phyloP scores from a whole-genome alignment of 1,140 invertebrate species.

The Steinernema khuongi region DNA sequence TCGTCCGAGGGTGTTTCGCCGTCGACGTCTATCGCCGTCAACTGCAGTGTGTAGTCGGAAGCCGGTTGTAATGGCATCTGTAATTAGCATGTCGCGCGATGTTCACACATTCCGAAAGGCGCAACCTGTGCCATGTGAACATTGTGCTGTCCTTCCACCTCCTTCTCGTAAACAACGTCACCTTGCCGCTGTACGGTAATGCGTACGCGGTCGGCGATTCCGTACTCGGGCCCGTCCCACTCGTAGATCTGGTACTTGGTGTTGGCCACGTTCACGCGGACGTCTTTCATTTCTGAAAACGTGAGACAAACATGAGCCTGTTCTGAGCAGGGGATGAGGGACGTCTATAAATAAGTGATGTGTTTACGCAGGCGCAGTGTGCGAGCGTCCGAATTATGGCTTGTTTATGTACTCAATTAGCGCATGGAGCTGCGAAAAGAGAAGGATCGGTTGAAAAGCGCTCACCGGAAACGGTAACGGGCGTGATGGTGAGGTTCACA shows the following conservation, averaged over 20 bases:
- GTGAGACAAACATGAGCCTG: constrained; percentile 1
- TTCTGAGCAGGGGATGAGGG: background rate
- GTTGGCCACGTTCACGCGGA: constrained; percentile 37
- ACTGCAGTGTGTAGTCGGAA: constrained; percentile 13
- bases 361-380: background rate
- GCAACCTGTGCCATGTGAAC: background rate
- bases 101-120: constrained; percentile 1
- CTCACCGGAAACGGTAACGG: constrained; percentile 37
- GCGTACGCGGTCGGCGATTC: constrained; percentile 27
- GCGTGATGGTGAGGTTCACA: constrained; percentile 33
- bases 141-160: constrained; percentile 27
- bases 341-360: constrained; percentile 14
- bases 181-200: constrained; percentile 25
- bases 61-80: background rate
- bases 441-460: background rate
- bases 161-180: constrained; percentile 29
- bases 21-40: constrained; percentile 32
- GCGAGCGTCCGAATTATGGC: background rate
- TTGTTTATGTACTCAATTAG: constrained; percentile 3
- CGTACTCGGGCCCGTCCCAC: constrained; percentile 34
- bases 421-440: background rate
- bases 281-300: constrained; percentile 33
- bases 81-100: constrained; percentile 12
- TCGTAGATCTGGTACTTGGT: constrained; percentile 37
- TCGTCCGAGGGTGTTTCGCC: constrained; percentile 34